These are phyloP conservation scores for Rotaria socialis DNA, from an alignment of 2,888 invertebrate genomes.

Conservation along the genomic window DNA sequence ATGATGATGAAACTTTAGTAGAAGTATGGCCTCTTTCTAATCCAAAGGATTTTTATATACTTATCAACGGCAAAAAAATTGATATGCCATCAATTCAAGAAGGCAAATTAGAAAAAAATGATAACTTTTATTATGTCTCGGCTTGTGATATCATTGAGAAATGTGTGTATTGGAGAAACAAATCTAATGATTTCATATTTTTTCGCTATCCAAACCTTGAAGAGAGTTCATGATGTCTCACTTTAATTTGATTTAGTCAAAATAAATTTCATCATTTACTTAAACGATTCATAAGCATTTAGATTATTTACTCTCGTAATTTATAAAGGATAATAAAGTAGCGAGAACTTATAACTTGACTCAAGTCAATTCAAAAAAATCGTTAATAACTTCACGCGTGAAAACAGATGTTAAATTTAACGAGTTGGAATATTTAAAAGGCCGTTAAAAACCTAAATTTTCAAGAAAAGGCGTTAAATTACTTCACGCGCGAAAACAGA, in stretches of 20 bases:
- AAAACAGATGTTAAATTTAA: no score
- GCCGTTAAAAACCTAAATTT: not conserved
- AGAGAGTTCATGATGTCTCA: not conserved
- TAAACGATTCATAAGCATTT: not conserved
- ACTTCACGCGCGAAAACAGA: not conserved
- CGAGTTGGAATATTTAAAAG: no score
- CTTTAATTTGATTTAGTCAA: not conserved
- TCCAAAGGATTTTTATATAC: not conserved
- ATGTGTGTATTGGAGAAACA: not conserved
- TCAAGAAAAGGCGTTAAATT: not conserved
- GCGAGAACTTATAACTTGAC: no score
- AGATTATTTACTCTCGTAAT: no score
- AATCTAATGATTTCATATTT: not conserved
- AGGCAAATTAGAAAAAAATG: not conserved
- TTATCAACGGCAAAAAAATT: not conserved
- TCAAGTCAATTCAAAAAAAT: no score
- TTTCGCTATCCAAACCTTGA: not conserved
- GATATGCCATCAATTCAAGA: not conserved
- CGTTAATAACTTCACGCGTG: no score
- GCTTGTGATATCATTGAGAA: not conserved
- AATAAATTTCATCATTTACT: not conserved
- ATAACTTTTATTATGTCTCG: not conserved
- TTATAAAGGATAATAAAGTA: no score
- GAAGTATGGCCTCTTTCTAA: not conserved
- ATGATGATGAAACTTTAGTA: not conserved